Base-by-base conservation (phyloP, 2,113 vertebrate genomes). In the Alexandromys fortis region DNA sequence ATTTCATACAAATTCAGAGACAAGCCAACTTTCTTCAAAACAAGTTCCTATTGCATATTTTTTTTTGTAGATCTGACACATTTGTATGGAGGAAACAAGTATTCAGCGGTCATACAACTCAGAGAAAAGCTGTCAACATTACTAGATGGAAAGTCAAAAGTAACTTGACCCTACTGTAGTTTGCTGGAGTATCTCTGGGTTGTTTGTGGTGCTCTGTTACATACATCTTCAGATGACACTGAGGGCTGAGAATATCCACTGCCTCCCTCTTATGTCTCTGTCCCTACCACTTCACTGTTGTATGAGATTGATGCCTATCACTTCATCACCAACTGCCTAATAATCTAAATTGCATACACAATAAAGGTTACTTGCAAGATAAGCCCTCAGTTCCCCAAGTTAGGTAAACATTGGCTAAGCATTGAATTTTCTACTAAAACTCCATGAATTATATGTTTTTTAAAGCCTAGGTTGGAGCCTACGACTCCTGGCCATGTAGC, bases 1-100 rank as follows among this genome's bases (percentile, higher is more conserved):
- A 72, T 61, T 89, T 61, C 35, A 76, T 58, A 21, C 11, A 75
- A 28, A 79, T 77, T 49, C 61, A 91, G 94, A 97, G 8, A 68
- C 5, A 65, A 96, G 8, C 26, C n/a, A 2, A 33, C 21, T 55
- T 65, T 52, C 30, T 93, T 79, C 3, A 47, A 85, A 86, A 85
- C 5, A 89, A 65, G 55, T 3, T 68, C 4, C 13, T 89, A 22
- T 26, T 92, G 5, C 61, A 4, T 45, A 42, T 82, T 77, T 42
- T 42, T 42, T 87, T 78, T 68, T 70, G 24, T 3, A 49, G 17
- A 81, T 68, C 35, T 63, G 5, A 63, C 21, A 38, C 7, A 55
- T 73, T 7, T 38, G 21, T 58, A 12, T 9, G 26, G 19, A 16
- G 7, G 21, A 82, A 78, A 10, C 33, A 89, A 70, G 49, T 79